phyloP scores from a whole-genome alignment of 1,140 invertebrate genomes.

The Procambarus clarkii region DNA sequence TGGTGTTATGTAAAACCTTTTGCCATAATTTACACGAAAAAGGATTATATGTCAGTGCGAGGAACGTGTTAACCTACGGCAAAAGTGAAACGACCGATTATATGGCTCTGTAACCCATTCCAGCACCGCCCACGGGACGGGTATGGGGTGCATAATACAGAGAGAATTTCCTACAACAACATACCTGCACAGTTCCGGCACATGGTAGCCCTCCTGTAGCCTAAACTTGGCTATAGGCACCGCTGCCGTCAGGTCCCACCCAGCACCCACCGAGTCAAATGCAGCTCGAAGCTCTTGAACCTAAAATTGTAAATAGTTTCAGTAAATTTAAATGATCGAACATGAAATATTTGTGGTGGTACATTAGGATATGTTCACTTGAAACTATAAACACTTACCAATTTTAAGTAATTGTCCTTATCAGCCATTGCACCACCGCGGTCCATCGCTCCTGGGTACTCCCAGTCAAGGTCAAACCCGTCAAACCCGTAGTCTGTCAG shows the following conservation, averaged over 20 bases:
- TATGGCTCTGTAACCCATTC: too few relatives aligned
- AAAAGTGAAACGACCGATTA: too few relatives aligned
- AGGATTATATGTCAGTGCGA: too few relatives aligned
- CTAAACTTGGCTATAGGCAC: slow-evolving; percentile 90
- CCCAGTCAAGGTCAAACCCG: slow-evolving; percentile 42
- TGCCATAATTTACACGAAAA: too few relatives aligned
- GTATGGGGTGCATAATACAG: too few relatives aligned
- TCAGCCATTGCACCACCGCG: slow-evolving; percentile 18
- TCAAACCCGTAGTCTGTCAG: slow-evolving; percentile 30
- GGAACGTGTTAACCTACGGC: background rate
- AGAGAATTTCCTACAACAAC: background rate
- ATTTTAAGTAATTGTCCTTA: slow-evolving; percentile 40
- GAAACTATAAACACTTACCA: background rate
- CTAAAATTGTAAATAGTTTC: background rate
- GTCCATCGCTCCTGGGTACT: slow-evolving; percentile 38
- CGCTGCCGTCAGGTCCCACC: slow-evolving; percentile 91
- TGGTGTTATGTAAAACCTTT: too few relatives aligned
- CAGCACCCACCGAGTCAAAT: slow-evolving; percentile 84
- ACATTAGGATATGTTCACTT: too few relatives aligned
- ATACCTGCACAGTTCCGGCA: slow-evolving; percentile 88
- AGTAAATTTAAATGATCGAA: background rate
- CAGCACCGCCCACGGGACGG: too few relatives aligned
- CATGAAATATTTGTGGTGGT: background rate
- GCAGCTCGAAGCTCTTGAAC: slow-evolving; percentile 82
- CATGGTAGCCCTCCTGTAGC: slow-evolving; percentile 91